phyloP scores from a whole-genome alignment of 2,113 vertebrate genomes.

The Grantiella picta region DNA sequence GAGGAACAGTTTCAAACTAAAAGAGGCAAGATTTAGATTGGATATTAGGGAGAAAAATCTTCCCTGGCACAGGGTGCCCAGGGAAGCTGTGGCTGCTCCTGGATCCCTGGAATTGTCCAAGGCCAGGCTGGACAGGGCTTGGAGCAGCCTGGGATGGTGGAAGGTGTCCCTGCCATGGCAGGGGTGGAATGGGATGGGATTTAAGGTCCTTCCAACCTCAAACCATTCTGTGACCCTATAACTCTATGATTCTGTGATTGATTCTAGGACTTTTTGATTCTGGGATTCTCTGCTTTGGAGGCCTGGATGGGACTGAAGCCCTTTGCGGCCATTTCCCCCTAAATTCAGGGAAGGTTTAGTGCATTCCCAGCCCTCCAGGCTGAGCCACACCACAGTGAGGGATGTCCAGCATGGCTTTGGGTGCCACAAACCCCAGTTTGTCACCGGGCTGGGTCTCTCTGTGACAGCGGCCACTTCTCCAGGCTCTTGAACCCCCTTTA shows the following conservation, averaged over 20 bases:
- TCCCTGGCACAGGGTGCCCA: too few relatives aligned
- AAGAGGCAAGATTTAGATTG: too few relatives aligned
- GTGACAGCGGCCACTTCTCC: neutral
- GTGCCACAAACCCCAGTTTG: neutral
- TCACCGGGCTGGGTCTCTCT: neutral
- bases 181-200: neutral
- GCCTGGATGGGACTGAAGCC: rapidly evolving
- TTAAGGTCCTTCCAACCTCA: neutral
- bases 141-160: neutral
- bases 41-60: too few relatives aligned
- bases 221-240: neutral
- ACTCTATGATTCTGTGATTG: neutral
- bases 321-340: rapidly evolving
- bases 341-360: rapidly evolving
- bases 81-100: neutral
- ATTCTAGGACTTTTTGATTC: neutral
- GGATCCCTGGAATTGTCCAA: neutral
- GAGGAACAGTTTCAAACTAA: too few relatives aligned
- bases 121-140: neutral
- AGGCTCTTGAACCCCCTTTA: neutral
- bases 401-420: rapidly evolving
- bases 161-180: neutral
- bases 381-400: neutral
- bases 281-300: neutral
- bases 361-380: neutral